Conservation (phyloP, 2,888 invertebrate genomes). For the Epirrita christyi region DNA sequence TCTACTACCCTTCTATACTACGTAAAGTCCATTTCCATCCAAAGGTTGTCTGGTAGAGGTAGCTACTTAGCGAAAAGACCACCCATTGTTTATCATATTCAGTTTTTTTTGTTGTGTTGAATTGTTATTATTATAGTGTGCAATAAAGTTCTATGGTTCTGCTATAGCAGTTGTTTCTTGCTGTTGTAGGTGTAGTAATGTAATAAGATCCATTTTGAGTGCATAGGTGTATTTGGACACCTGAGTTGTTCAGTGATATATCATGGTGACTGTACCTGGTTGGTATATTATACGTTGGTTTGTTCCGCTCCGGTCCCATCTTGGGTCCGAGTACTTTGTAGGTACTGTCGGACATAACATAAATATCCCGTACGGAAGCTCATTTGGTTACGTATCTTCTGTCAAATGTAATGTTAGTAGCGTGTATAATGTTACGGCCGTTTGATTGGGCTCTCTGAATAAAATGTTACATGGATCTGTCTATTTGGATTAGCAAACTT, state of each 20-base stretch:
- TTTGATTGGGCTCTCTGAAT: conserved; percentile 29
- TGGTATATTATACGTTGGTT: conserved; percentile 3
- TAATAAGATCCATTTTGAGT: not conserved
- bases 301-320: conserved; percentile 17
- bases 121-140: too few species aligned
- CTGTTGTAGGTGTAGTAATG: too few species aligned
- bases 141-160: too few species aligned
- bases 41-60: too few species aligned
- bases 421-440: conserved; percentile 38
- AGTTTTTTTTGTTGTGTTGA: too few species aligned
- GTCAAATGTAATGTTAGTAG: conserved; percentile 35
- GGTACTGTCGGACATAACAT: conserved; percentile 33
- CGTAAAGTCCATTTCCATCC: too few species aligned
- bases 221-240: not conserved
- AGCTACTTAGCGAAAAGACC: too few species aligned
- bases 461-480: conserved; percentile 23
- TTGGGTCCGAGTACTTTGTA: conserved; percentile 24
- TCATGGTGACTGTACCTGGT: not conserved
- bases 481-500: not conserved
- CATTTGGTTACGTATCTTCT: conserved; percentile 40
- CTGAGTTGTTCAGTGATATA: not conserved
- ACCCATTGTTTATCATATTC: too few species aligned
- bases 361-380: conserved; percentile 42
- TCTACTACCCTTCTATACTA: too few species aligned
- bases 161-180: too few species aligned